Conservation (phyloP, 1,140 invertebrate species). For the Camponotus vicinus region DNA sequence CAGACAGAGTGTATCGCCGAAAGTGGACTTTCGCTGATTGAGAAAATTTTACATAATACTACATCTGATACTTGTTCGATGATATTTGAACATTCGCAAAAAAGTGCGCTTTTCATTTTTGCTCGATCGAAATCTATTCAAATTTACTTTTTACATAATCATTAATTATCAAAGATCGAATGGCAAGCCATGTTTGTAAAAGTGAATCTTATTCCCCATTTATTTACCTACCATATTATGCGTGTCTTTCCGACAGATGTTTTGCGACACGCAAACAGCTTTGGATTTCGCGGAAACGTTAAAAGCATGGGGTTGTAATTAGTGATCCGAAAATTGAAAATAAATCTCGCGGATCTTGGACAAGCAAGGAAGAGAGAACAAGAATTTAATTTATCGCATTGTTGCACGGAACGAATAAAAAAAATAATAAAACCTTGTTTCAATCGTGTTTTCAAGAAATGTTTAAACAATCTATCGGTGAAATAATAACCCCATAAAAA, state of each 20-base stretch:
- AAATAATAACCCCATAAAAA: not conserved
- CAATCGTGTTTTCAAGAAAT: not conserved
- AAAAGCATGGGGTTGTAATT: conserved; percentile 13
- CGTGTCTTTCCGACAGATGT: conserved; percentile 33
- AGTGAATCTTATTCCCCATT: too few relatives aligned
- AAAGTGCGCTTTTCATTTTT: not conserved
- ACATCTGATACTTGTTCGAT: not conserved
- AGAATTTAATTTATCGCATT: not conserved
- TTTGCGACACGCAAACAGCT: conserved; percentile 26
- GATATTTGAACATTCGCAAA: conserved; percentile 3
- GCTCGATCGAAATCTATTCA: not conserved
- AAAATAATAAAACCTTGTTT: not conserved
- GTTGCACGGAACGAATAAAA: not conserved
- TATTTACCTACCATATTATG: not conserved
- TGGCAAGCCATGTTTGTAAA: not conserved
- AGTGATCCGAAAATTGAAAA: not conserved
- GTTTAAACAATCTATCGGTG: conserved; percentile 9
- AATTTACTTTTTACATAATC: not conserved
- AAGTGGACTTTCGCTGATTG: not conserved
- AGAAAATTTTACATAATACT: not conserved
- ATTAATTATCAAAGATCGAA: not conserved
- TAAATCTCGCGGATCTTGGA: conserved; percentile 11
- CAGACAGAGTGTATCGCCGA: not conserved
- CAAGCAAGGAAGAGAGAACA: not conserved
- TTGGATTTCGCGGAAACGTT: conserved; percentile 43